Conservation (phyloP, 2,888 invertebrate genomes). For the Volucella zonaria region DNA sequence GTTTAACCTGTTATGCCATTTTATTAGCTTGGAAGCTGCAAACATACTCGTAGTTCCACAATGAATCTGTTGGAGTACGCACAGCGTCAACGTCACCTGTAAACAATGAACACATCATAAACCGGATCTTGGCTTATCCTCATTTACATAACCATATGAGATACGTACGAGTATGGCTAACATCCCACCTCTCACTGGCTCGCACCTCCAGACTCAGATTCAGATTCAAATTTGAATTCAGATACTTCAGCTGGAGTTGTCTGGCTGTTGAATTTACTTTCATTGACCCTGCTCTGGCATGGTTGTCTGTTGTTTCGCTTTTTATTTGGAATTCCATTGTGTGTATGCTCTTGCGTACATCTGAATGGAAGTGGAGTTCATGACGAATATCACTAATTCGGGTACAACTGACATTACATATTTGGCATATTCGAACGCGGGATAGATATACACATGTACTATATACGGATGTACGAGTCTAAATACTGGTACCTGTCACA, state of each 20-base stretch:
- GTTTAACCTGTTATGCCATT: neutral
- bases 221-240: neutral
- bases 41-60: conserved; percentile 14
- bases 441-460: too few relatives aligned
- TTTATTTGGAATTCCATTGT: neutral
- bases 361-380: conserved; percentile 20
- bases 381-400: conserved; percentile 32
- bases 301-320: conserved; percentile 16
- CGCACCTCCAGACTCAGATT: neutral
- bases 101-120: conserved; percentile 57
- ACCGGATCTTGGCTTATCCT: conserved; percentile 51
- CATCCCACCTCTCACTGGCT: conserved; percentile 2
- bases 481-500: neutral
- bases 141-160: conserved; percentile 38
- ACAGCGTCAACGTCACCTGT: conserved; percentile 54
- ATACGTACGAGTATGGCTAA: neutral
- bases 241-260: conserved; percentile 19
- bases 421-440: too few relatives aligned
- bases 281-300: conserved; percentile 28
- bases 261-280: conserved; percentile 21
- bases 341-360: neutral
- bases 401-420: conserved; percentile 20
- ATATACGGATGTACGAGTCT: neutral
- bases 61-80: neutral
- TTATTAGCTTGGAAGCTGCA: conserved; percentile 19